These are phyloP conservation scores for Microctenopoma stevenorrisi DNA, from an alignment of 2,797 vertebrate species.

Conservation along the genomic window DNA sequence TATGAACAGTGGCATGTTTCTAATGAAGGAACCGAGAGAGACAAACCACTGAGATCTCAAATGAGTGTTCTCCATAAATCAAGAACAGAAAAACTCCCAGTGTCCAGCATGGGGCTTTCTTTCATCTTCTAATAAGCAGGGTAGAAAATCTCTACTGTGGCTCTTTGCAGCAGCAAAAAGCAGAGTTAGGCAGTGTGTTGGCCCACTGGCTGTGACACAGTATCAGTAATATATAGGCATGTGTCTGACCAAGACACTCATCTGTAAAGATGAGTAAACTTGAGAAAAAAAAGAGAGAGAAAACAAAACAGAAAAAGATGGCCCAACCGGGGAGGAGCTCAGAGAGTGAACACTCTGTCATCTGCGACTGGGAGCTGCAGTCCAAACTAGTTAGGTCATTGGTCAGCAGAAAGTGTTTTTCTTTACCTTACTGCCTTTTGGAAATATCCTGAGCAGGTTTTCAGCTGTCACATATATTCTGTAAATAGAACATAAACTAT, in stretches of 20 bases:
- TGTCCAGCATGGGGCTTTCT: conserved; percentile 39
- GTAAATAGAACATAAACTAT: conserved; percentile 57
- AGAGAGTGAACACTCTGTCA: conserved; percentile 73
- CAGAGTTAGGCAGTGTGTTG: conserved; percentile 3
- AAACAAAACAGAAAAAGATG: conserved; percentile 50
- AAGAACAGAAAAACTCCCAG: conserved; percentile 43
- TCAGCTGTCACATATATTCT: conserved; percentile 60
- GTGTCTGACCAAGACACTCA: conserved; percentile 41
- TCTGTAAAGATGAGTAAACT: conserved; percentile 34
- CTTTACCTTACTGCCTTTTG: conserved; percentile 67
- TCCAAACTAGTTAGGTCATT: conserved; percentile 80
- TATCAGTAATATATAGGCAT: conserved; percentile 49
- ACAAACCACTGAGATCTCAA: conserved; percentile 54
- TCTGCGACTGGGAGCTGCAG: conserved; percentile 64
- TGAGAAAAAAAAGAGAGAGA: conserved; percentile 24
- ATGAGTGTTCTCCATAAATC: conserved; percentile 65
- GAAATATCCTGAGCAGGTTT: conserved; percentile 69
- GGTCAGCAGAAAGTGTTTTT: conserved; percentile 70
- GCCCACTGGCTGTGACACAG: conserved; percentile 31
- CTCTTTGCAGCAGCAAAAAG: conserved; percentile 24
- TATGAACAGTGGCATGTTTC: conserved; percentile 31
- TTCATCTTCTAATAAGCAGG: conserved; percentile 52
- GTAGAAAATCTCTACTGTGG: conserved; percentile 19
- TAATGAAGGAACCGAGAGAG: conserved; percentile 51
- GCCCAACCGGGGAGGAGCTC: conserved; percentile 54